Conservation (phyloP, 1,140 invertebrate genomes). For the Lamellibrachia luymesi region DNA sequence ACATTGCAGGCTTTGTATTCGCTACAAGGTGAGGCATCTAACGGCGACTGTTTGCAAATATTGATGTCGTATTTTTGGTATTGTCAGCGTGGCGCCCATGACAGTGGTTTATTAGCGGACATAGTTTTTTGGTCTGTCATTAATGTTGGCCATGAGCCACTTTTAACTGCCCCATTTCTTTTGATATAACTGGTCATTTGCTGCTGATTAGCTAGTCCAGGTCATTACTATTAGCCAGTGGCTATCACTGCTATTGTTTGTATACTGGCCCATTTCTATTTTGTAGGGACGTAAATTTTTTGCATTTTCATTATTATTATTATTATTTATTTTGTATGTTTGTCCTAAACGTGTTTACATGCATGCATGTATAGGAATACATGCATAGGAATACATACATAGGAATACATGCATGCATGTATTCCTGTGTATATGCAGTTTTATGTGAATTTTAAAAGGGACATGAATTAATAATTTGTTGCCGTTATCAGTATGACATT, state of each 20-base stretch:
- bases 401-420: not conserved
- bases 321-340: not conserved
- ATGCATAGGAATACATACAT: too few relatives aligned
- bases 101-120: not conserved
- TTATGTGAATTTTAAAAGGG: not conserved
- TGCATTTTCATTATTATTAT: not conserved
- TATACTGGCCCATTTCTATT: too few relatives aligned
- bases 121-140: not conserved
- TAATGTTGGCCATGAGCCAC: not conserved
- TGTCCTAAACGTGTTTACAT: not conserved
- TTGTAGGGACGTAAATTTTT: too few relatives aligned
- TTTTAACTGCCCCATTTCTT: not conserved
- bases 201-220: not conserved
- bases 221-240: not conserved
- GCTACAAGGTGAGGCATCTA: not conserved
- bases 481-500: not conserved
- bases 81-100: not conserved
- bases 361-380: not conserved
- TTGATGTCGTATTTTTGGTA: not conserved
- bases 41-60: not conserved
- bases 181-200: not conserved
- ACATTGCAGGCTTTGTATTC: not conserved
- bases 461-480: not conserved
- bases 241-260: not conserved
- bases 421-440: not conserved